A percentile compares a stretch with the other conserved stretches of the same genome.
phyloP scores from a whole-genome alignment of 2,888 invertebrate species.

The Cecidostiba fungosa region DNA sequence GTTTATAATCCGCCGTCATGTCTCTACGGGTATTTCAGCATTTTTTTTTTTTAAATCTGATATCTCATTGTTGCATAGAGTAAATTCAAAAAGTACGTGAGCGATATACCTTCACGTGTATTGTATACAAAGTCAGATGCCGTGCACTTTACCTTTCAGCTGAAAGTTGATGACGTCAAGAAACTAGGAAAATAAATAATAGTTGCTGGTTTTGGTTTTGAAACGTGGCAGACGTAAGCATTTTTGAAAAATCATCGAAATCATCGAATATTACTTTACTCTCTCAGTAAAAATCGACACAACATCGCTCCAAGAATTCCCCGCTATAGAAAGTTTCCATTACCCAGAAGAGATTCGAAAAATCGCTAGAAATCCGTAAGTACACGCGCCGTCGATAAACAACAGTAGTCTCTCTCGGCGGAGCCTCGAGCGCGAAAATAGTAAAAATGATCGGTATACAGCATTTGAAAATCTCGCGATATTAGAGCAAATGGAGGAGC shows the following conservation, averaged over 20 bases:
- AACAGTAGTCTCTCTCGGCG: neutral
- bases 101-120: too few relatives aligned
- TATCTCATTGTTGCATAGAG: too few relatives aligned
- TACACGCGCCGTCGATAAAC: neutral
- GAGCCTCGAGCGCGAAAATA: neutral
- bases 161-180: too few relatives aligned
- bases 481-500: neutral
- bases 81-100: too few relatives aligned
- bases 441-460: neutral
- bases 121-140: too few relatives aligned
- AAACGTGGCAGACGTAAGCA: neutral
- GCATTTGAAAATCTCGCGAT: neutral
- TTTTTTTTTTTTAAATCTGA: too few relatives aligned
- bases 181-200: too few relatives aligned
- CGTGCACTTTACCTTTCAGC: too few relatives aligned
- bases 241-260: neutral
- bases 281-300: neutral
- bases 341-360: neutral
- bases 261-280: neutral
- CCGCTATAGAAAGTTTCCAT: neutral
- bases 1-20: too few relatives aligned
- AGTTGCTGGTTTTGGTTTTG: too few relatives aligned
- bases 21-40: too few relatives aligned
- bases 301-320: neutral
- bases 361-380: neutral